Base-by-base conservation (phyloP, 1,140 invertebrate genomes). In the Chelonus insularis region DNA sequence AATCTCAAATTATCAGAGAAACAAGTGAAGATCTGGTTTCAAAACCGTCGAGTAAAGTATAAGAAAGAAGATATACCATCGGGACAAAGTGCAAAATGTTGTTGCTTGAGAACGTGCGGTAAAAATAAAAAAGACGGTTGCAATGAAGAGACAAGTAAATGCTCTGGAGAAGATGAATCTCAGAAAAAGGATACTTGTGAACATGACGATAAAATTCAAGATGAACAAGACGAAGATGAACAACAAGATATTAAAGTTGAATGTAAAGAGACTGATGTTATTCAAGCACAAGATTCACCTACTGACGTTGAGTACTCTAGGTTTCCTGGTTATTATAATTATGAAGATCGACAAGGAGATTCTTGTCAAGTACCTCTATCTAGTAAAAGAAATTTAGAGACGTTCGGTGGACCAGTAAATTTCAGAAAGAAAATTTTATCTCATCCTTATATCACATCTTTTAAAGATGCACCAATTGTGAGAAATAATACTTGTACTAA, bases 11-110 rank as follows among this genome's bases (percentile, higher is more conserved):
- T 97, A 0, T 94, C 92, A 0, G 95, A 97, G 79, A 97, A 97
- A 75, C 94, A 96, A 81, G 93, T 96, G 37, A 96, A 95, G 78
- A 96, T 96, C 56, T 97, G 95, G 95, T 94, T 96, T 73, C 94
- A 96, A 76, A 95, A 95, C 73, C 84, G 90, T 9, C 84, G 94
- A 2, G 95, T 96, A 2, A 96, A 96, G 73, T 87, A 94, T 75
- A 96, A 96, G 84, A 96, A 96, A 71, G 91, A 90, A 68, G 90
- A 90, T 67, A 71, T 77, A 2, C 80, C 73, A 0, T 71, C 64
- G 32, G 79, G 64, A 0, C 71, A 72, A 34, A 75, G 67, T 5
- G 76, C 79, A 12, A 83, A 83, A 58, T 87, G 85, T 58, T 83
- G 82, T 16, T 87, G 86, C 59, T 65, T 85, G 37, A 70, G 80